Evolutionary conservation across 1,140 invertebrate genomes (phyloP), one percentile per base, ranked within the genome.

Genomic region (Brachionus sp.): DNA sequence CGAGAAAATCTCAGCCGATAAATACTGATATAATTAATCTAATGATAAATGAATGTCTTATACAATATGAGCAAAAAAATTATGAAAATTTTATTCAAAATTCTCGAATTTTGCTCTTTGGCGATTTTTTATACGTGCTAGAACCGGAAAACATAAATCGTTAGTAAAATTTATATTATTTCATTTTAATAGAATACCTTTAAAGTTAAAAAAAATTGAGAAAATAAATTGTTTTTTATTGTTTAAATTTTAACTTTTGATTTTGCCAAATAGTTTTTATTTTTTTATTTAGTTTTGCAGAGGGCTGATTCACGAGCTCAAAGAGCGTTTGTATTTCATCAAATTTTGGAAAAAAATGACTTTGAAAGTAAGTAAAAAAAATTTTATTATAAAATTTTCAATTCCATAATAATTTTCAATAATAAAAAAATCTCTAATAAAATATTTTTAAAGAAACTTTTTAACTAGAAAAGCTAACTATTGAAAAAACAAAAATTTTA

Each of bases 271-370:
- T 57, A 57, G 16, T 19, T 19, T 50, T 2, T 3, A 13, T 7
- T 12, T 13, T 46, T 39, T 46, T 77, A 29, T 46, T 29, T 29
- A 80, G 77, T 23, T 19, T 25, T 80, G 0, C 23, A 62, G 10
- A 57, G 29, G 29, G 50, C 33, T n/a, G 77, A 80, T 62, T 80
- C 77, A 62, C 57, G 39, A 62, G 50, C 77, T 12, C 77, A 80
- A 25, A 19, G 77, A 25, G 77, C 77, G 0, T 10, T 80, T 37
- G 25, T 80, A 2, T 80, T 80, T 80, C 77, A 80, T 23, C 77
- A 80, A 39, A 80, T 80, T 23, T 44, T 80, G 16, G 77, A 80
- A 25, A 29, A 80, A 13, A 80, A 80, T 12, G 77, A 80, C 12
- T 80, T 33, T 44, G 62, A 80, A 42, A 33, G 70, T 75, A 33